A percentile compares a stretch with the other conserved stretches of the same genome.
phyloP scores from a whole-genome alignment of 2,888 invertebrate genomes.

The Neria commutata region DNA sequence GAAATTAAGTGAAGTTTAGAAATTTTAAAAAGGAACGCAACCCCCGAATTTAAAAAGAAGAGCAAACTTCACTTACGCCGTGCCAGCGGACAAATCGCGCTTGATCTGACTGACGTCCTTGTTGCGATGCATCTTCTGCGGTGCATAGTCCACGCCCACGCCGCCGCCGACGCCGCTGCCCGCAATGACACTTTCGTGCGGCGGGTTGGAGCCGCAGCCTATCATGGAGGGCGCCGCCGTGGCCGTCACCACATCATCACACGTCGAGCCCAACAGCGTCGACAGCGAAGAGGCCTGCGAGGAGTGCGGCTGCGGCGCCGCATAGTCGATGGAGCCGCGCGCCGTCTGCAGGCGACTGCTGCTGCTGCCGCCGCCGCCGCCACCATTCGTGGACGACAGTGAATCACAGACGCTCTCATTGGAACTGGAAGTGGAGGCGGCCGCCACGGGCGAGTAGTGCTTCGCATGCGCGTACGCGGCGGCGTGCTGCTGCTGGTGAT shows the following conservation, averaged over 20 bases:
- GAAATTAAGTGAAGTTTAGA: too few relatives aligned
- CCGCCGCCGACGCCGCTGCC: slow-evolving; percentile 40
- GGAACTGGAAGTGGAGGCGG: slow-evolving; percentile 76
- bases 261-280: slow-evolving; percentile 50
- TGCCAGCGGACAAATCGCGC: slow-evolving; percentile 58
- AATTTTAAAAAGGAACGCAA: too few relatives aligned
- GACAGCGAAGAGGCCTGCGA: slow-evolving; percentile 54
- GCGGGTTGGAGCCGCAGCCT: slow-evolving; percentile 38
- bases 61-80: slow-evolving; percentile 52
- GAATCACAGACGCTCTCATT: slow-evolving; percentile 82
- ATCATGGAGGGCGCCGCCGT: slow-evolving; percentile 52
- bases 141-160: slow-evolving; percentile 54
- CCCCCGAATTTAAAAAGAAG: too few relatives aligned
- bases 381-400: slow-evolving; percentile 67
- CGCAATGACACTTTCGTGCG: slow-evolving; percentile 38
- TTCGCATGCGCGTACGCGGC: slow-evolving; percentile 52
- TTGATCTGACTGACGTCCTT: slow-evolving; percentile 62
- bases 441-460: slow-evolving; percentile 56
- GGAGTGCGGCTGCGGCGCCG: slow-evolving; percentile 47
- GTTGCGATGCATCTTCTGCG: slow-evolving; percentile 68
- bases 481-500: slow-evolving; percentile 33
- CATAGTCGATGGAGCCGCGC: slow-evolving; percentile 55
- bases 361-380: slow-evolving; percentile 51
- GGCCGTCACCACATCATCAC: slow-evolving; percentile 56
- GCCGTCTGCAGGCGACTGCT: slow-evolving; percentile 39